Evolutionary conservation across 2,797 vertebrate species (phyloP), one percentile per base, ranked within the genome.

Genomic region (Argyrosomus regius): DNA sequence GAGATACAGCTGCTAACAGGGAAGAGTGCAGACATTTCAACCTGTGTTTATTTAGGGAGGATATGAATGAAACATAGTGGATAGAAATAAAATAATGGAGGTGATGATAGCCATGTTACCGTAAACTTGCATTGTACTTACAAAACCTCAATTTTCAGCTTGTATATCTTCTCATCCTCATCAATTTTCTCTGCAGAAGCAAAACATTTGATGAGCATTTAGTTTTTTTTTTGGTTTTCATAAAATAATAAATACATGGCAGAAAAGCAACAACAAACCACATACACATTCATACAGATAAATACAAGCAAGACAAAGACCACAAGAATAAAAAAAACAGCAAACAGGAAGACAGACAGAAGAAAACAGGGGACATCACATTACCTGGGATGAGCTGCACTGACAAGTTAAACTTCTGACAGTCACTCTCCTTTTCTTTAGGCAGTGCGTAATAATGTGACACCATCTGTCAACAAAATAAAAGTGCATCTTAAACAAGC

Each of bases 361-460:
- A 48, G 11, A 2, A 16, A 1, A 1, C 5, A 18, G 43, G 17
- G 60, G 22, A 16, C 13, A 26, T 14, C 22, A 66, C 31, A 59
- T 50, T 41, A 72, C 70, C 58, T 72, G 28, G 46, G 22, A 72
- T 10, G 24, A 72, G n/a, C 28, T 62, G 31, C 28, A 72, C 70
- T 26, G 57, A 61, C 48, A 61, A 7, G 48, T 61, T 14, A 53
- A 72, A 72, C 46, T 20, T 52, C 31, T 72, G 46, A 35, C 70
- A 72, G 50, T 53, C 22, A 12, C 22, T 53, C 12, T 53, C 52
- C 10, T 3, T 13, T 24, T 39, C 31, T 59, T n/a, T 39, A 39
- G 57, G 57, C 31, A 59, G 57, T 12, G 57, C 18, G 10, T 59
- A 59, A n/a, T 59, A 59, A 31, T n/a, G 9, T 11, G 57, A 59